Evolutionary conservation across 2,113 vertebrate species (phyloP), one percentile per base, ranked within the genome.

Genomic region (Butastur rufipennis): DNA sequence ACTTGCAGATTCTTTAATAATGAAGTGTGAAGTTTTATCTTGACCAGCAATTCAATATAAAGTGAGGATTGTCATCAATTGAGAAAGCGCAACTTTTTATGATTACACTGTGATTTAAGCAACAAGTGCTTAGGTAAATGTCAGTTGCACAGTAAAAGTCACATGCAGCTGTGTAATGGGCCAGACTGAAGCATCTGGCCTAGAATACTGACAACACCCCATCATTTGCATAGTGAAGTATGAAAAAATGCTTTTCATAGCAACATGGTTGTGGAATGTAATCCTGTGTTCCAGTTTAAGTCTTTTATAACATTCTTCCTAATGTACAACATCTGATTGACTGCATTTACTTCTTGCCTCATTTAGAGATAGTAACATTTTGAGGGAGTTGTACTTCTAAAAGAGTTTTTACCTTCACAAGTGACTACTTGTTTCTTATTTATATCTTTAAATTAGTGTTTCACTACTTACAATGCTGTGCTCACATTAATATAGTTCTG

Each of bases 371-470:
- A n/a, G 78, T 89, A 71, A 83, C 62, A 36, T 91, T 96, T 59
- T 95, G 78, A 70, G 87, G 71, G 38, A 19, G 11, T 22, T 83
- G 78, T 53, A 73, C 81, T 86, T 96, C 66, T 90, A 38, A 86
- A 95, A 66, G 43, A 92, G 31, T 59, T 80, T 81, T 80, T 93
- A 72, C n/a, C 86, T 96, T 87, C 79, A 84, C 47, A 94, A 86
- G 66, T 81, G 79, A 75, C 79, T 87, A 7, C 74, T 93, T 95
- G 25, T 67, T 42, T 71, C 66, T 88, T 83, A 67, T 63, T 82
- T 95, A 45, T 90, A 17, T 92, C 86, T 74, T 88, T 59, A 94
- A 29, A 87, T 96, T 58, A 79, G n/a, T 11, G 2, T 84, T 86
- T 61, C 47, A 10, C 38, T 42, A 6, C 27, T 65, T 78, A 32